phyloP scores from a whole-genome alignment of 2,888 invertebrate species.

The Drosophila fungiperda region DNA sequence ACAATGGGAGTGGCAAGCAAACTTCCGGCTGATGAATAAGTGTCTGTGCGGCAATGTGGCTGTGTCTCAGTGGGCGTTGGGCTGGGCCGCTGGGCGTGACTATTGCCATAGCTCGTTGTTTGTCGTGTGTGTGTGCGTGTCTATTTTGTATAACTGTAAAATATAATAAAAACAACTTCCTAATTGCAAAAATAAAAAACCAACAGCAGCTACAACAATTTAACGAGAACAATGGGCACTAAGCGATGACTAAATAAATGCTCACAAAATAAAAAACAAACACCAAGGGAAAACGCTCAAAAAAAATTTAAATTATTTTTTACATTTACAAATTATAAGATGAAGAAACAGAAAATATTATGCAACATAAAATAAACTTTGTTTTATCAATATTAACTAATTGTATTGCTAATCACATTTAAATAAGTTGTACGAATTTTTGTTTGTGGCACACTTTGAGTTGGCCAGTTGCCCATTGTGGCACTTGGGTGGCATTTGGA shows the following conservation, averaged over 20 bases:
- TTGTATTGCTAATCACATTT: not conserved
- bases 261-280: not conserved
- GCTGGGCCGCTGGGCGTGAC: conserved; percentile 47
- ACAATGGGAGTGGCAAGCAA: conserved; percentile 63
- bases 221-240: conserved; percentile 40
- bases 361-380: not conserved
- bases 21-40: conserved; percentile 81
- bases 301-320: not conserved
- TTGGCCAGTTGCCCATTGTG: conserved; percentile 47
- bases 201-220: conserved; percentile 52
- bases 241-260: conserved; percentile 1
- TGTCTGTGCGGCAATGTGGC: conserved; percentile 64
- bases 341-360: not conserved
- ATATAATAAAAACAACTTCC: conserved; percentile 77
- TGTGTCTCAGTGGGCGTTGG: conserved; percentile 26
- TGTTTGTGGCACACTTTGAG: not conserved
- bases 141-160: conserved; percentile 68
- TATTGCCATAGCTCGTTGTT: conserved; percentile 45
- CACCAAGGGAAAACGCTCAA: not conserved
- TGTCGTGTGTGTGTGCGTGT: conserved; percentile 39
- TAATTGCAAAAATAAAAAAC: conserved; percentile 75
- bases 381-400: not conserved
- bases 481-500: conserved; percentile 15
- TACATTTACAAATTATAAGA: not conserved
- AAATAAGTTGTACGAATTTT: not conserved